These are phyloP conservation scores for Apodemia hepburni DNA, from an alignment of 2,888 invertebrate genomes.

Conservation along the genomic window DNA sequence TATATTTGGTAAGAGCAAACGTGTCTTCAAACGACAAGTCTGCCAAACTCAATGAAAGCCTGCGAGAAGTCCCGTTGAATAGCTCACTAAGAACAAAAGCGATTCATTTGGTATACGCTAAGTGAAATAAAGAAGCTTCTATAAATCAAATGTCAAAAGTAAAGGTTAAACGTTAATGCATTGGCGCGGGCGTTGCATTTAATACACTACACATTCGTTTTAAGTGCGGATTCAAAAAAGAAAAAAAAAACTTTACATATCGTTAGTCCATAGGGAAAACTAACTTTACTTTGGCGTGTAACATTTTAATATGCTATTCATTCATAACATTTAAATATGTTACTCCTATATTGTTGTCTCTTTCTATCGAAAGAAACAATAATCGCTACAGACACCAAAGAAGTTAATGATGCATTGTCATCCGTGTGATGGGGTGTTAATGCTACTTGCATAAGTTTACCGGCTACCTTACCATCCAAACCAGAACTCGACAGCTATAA, in stretches of 20 bases:
- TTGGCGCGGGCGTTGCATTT: slow-evolving; percentile 32
- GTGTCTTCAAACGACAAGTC: slow-evolving; percentile 60
- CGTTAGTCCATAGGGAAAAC: too few species aligned
- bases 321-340: too few species aligned
- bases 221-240: neutral
- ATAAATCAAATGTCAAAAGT: slow-evolving; percentile 69
- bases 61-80: slow-evolving; percentile 56
- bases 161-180: slow-evolving; percentile 65
- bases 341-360: too few species aligned
- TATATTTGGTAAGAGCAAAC: slow-evolving; percentile 63
- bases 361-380: too few species aligned
- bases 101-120: slow-evolving; percentile 66
- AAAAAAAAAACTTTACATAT: neutral
- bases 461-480: too few species aligned
- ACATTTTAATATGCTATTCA: too few species aligned
- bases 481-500: too few species aligned
- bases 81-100: slow-evolving; percentile 63
- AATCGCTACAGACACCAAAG: too few species aligned
- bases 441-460: too few species aligned
- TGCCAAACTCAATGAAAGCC: slow-evolving; percentile 65
- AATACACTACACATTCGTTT: slow-evolving; percentile 4
- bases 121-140: slow-evolving; percentile 65
- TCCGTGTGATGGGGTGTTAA: too few species aligned
- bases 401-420: too few species aligned
- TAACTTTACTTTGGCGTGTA: too few species aligned